Evolutionary conservation across 2,797 vertebrate species (phyloP).

Genomic region (Cossypha dichroa): DNA sequence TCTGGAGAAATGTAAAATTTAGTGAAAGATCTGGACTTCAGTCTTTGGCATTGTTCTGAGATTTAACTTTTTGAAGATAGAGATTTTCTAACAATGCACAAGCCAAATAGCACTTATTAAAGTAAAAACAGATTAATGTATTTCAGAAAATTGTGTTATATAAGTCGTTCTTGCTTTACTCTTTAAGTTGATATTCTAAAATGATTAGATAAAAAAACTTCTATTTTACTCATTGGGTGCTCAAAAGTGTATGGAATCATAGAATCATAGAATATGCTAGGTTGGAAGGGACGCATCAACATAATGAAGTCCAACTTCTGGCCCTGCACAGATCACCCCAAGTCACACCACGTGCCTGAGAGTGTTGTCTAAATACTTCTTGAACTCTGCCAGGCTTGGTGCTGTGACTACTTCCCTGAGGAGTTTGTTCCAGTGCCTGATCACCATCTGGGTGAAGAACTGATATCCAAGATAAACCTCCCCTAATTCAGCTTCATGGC

Average conservation of each 20-base stretch:
- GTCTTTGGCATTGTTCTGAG: neutral
- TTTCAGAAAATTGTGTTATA: neutral
- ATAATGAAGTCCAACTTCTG: neutral
- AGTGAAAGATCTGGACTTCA: neutral
- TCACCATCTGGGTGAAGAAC: neutral
- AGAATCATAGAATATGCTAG: neutral
- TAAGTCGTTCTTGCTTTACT: neutral
- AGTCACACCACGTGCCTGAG: neutral
- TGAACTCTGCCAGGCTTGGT: neutral
- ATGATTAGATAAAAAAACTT: neutral
- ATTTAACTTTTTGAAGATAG: neutral
- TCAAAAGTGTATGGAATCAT: neutral
- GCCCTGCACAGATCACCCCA: neutral
- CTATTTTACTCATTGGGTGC: neutral
- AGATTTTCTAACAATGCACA: neutral
- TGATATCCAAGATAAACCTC: neutral
- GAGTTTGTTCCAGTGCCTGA: neutral
- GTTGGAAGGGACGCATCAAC: neutral
- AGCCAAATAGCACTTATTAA: neutral
- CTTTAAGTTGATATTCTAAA: neutral
- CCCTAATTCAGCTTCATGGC: accelerated
- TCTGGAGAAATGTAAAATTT: neutral
- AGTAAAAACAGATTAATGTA: neutral
- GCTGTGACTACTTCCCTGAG: too few relatives aligned
- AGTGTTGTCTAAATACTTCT: neutral